Evolutionary conservation across 2,888 invertebrate species (phyloP).

Genomic region (Trachelus troglodyta): DNA sequence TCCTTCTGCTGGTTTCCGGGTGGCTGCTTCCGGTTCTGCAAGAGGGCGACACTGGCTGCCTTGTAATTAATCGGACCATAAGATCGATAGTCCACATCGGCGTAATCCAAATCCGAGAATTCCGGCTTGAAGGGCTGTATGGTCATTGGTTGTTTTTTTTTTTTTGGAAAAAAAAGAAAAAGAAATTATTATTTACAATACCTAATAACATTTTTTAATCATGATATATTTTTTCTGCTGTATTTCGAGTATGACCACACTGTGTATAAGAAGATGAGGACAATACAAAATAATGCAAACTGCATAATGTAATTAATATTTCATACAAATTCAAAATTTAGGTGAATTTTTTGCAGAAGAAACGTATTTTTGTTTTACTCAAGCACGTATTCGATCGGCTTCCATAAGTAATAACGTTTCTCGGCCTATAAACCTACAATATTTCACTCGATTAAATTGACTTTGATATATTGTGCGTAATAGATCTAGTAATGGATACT

Average conservation of each 20-base stretch:
- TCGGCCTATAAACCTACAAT: neutral
- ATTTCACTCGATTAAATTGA: neutral
- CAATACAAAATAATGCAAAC: neutral
- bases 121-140: slow-evolving; percentile 83
- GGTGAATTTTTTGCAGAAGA: too few species aligned
- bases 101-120: slow-evolving; percentile 85
- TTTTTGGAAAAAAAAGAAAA: neutral
- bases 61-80: slow-evolving; percentile 95
- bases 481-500: neutral
- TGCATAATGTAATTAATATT: too few species aligned
- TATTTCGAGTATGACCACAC: neutral
- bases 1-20: slow-evolving; percentile 36
- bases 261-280: neutral
- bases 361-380: too few species aligned
- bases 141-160: neutral
- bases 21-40: slow-evolving; percentile 51
- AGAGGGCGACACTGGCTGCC: slow-evolving; percentile 78
- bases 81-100: slow-evolving; percentile 88
- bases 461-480: neutral
- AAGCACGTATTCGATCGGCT: too few species aligned
- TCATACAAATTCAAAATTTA: too few species aligned
- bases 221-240: neutral
- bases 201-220: neutral
- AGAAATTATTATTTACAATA: neutral
- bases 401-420: neutral